Evolutionary conservation across 2,797 vertebrate genomes (phyloP).

Genomic region (Microctenopoma lineatum): DNA sequence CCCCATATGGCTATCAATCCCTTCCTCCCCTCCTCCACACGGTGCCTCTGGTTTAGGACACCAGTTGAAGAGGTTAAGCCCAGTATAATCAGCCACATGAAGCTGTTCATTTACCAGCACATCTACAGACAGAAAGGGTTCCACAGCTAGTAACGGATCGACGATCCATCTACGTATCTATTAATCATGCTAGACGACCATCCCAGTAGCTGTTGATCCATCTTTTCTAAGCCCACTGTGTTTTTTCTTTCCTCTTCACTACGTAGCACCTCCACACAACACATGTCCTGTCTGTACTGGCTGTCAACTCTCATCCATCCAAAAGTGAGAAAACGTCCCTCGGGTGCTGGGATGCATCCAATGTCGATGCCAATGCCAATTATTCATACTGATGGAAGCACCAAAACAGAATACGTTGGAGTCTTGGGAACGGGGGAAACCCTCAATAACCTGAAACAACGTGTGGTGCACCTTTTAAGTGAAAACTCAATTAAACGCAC

Average conservation of each 20-base stretch:
- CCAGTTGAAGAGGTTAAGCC: slow-evolving; percentile 49
- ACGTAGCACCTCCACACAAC: slow-evolving; percentile 41
- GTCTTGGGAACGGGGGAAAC: background rate
- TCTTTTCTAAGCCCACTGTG: slow-evolving; percentile 21
- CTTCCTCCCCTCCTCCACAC: slow-evolving; percentile 10
- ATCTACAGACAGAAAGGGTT: background rate
- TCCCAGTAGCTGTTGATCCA: background rate
- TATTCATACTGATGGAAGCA: slow-evolving; percentile 58
- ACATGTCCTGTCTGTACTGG: slow-evolving; percentile 44
- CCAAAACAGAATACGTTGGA: slow-evolving; percentile 1
- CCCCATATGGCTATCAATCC: background rate
- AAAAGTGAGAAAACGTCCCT: slow-evolving; percentile 45
- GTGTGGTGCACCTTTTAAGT: slow-evolving; percentile 8
- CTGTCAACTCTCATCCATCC: slow-evolving; percentile 57
- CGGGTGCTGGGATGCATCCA: slow-evolving; percentile 57
- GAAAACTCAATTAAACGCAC: slow-evolving; percentile 33
- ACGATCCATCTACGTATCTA: background rate
- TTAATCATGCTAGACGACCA: background rate
- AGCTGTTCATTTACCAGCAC: slow-evolving; percentile 39
- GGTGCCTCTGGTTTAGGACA: slow-evolving; percentile 7
- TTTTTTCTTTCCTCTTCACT: slow-evolving; percentile 34
- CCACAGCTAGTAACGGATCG: background rate
- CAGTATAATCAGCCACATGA: slow-evolving; percentile 41
- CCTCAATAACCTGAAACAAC: slow-evolving; percentile 33
- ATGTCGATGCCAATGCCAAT: slow-evolving; percentile 62